phyloP scores from a whole-genome alignment of 2,797 vertebrate genomes.

The Myotis findleyi region DNA sequence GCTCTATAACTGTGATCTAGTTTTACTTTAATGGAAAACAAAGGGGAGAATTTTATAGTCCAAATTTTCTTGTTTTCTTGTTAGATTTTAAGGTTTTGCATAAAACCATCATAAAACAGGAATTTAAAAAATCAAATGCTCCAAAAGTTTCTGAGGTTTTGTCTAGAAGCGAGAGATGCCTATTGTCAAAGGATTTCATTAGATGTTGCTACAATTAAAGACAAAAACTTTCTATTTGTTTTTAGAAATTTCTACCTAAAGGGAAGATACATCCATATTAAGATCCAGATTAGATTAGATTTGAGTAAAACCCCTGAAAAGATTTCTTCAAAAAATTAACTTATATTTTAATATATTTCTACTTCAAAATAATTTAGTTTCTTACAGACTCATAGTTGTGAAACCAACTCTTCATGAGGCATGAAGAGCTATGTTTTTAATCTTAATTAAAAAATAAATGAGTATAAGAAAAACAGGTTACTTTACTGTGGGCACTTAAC shows the following conservation, averaged over 20 bases:
- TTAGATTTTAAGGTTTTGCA: constrained; percentile 37
- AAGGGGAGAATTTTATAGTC: background rate
- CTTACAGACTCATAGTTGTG: constrained; percentile 27
- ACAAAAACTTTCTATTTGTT: constrained; percentile 15
- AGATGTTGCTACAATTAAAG: constrained; percentile 27
- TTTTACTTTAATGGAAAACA: constrained; percentile 42
- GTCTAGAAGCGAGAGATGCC: constrained; percentile 20
- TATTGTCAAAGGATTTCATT: constrained; percentile 27
- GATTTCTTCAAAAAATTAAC: constrained; percentile 46
- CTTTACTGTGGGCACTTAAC: background rate
- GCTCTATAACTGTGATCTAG: background rate
- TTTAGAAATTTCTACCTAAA: constrained; percentile 42
- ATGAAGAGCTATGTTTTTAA: constrained; percentile 48
- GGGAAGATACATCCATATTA: background rate
- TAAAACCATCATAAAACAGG: constrained; percentile 39
- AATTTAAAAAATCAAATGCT: constrained; percentile 46
- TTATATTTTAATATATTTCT: constrained; percentile 50
- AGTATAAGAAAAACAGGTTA: constrained; percentile 10
- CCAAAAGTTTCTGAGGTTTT: constrained; percentile 50
- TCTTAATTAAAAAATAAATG: constrained; percentile 38
- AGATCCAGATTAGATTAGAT: constrained; percentile 49
- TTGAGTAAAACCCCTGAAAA: background rate
- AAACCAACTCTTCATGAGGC: constrained; percentile 44
- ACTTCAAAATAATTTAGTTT: constrained; percentile 35
- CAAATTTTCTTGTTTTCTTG: constrained; percentile 48